A percentile compares a stretch with the other conserved stretches of the same genome.
phyloP scores from a whole-genome alignment of 2,113 vertebrate genomes.

The Pseudorasbora parva region DNA sequence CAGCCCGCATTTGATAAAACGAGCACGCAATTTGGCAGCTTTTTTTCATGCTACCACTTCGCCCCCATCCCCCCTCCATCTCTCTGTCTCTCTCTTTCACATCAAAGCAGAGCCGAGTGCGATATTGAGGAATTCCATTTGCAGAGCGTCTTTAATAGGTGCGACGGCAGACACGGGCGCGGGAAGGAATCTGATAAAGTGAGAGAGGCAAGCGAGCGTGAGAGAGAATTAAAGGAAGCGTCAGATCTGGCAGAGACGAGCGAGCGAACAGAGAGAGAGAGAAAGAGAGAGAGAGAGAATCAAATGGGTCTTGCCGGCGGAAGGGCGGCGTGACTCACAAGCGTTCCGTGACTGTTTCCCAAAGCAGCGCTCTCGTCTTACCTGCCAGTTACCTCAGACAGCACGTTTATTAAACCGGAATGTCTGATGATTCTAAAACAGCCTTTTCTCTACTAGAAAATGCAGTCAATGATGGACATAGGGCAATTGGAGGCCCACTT shows the following conservation, averaged over 20 bases:
- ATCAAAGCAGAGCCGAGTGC: constrained; percentile 46
- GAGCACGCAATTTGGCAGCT: constrained; percentile 28
- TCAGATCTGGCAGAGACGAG: constrained; percentile 54
- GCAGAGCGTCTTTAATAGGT: constrained; percentile 56
- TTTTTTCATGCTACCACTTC: constrained; percentile 2
- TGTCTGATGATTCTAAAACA: background rate
- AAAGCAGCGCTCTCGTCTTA: constrained; percentile 6
- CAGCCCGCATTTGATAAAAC: constrained; percentile 35
- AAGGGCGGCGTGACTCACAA: constrained; percentile 26
- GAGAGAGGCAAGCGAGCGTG: constrained; percentile 35
- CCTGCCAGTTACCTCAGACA: constrained; percentile 29
- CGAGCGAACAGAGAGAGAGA: constrained; percentile 11
- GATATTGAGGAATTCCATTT: constrained; percentile 57
- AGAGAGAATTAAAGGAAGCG: constrained; percentile 49
- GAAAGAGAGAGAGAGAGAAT: constrained; percentile 47
- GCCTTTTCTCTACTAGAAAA: background rate
- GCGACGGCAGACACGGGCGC: constrained; percentile 40
- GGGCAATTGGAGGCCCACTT: background rate
- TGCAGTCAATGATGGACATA: background rate
- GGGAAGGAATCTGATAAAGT: constrained; percentile 48
- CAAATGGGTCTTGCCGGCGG: constrained; percentile 35
- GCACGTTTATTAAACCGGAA: constrained; percentile 9
- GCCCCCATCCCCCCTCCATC: background rate
- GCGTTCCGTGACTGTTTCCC: constrained; percentile 36
- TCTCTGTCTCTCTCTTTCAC: constrained; percentile 30